Percentiles rank a stretch among this genome's conserved stretches.
phyloP scores from a whole-genome alignment of 2,797 vertebrate genomes.

The Betta splendens region DNA sequence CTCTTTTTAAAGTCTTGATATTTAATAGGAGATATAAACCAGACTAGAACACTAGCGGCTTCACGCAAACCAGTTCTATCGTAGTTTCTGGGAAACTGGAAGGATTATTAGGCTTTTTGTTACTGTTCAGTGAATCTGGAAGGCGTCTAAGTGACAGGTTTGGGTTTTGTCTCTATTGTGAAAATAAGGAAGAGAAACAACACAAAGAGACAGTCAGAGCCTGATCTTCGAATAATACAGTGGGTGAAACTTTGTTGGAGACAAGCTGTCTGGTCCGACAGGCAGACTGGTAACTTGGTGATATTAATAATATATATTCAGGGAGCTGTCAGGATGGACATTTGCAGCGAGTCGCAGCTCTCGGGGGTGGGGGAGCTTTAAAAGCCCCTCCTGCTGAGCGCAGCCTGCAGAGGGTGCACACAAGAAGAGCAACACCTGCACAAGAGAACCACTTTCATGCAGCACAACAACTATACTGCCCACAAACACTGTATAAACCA shows the following conservation, averaged over 20 bases:
- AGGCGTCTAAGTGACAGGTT: conserved; percentile 54
- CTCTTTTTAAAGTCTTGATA: conserved; percentile 13
- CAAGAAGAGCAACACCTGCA: conserved; percentile 35
- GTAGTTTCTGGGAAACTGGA: conserved; percentile 33
- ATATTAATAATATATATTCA: conserved; percentile 32
- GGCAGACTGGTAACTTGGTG: conserved; percentile 14
- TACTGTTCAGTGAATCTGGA: conserved; percentile 61
- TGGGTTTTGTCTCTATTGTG: not conserved
- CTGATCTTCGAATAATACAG: not conserved
- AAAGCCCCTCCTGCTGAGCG: conserved; percentile 36
- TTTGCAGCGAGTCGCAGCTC: conserved; percentile 27
- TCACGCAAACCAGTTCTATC: conserved; percentile 36
- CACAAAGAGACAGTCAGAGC: not conserved
- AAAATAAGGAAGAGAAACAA: not conserved
- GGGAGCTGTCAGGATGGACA: conserved; percentile 17
- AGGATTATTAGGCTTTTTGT: conserved; percentile 46
- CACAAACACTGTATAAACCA: not conserved
- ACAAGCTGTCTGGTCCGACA: conserved; percentile 6
- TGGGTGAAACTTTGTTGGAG: conserved; percentile 2
- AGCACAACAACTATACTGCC: conserved; percentile 14
- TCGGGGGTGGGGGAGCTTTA: conserved; percentile 27
- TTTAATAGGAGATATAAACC: conserved; percentile 42
- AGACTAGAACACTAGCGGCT: conserved; percentile 34
- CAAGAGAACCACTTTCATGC: conserved; percentile 3
- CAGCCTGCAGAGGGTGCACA: conserved; percentile 22